A percentile compares a stretch with the other conserved stretches of the same genome.
Evolutionary conservation across 2,113 vertebrate genomes (phyloP).

Genomic region (Catharus bicknelli): DNA sequence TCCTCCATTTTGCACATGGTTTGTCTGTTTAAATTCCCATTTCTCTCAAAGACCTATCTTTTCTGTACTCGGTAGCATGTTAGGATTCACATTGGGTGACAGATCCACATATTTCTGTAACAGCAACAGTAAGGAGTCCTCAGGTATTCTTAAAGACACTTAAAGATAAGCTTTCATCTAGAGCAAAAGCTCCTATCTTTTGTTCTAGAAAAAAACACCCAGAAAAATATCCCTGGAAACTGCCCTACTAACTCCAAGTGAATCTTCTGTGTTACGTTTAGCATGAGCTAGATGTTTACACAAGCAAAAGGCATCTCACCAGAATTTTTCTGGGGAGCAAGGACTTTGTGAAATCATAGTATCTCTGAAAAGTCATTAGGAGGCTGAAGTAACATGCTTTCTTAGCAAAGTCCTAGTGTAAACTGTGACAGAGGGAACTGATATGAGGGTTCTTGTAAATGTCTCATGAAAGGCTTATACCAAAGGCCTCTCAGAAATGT

Average conservation of each 20-base stretch:
- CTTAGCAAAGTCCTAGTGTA: background rate
- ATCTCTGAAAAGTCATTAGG: background rate
- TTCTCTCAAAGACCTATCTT: background rate
- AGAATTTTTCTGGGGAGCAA: background rate
- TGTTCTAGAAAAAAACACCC: background rate
- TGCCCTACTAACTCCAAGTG: background rate
- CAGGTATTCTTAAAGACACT: background rate
- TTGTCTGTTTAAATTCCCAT: background rate
- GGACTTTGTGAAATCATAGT: background rate
- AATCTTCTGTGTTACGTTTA: background rate
- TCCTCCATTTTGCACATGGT: background rate
- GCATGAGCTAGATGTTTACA: background rate
- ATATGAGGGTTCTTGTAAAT: background rate
- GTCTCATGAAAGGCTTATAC: constrained; percentile 9
- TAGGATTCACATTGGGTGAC: background rate
- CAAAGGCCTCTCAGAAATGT: constrained; percentile 41
- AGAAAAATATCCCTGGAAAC: background rate
- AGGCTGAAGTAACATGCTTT: background rate
- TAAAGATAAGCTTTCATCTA: background rate
- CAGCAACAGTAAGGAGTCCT: background rate
- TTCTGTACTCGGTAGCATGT: accelerated
- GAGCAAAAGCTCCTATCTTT: background rate
- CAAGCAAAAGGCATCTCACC: background rate
- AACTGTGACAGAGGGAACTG: constrained; percentile 15
- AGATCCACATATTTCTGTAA: background rate